Base-by-base conservation (phyloP, 1,140 invertebrate species). In the Leptinotarsa texana region DNA sequence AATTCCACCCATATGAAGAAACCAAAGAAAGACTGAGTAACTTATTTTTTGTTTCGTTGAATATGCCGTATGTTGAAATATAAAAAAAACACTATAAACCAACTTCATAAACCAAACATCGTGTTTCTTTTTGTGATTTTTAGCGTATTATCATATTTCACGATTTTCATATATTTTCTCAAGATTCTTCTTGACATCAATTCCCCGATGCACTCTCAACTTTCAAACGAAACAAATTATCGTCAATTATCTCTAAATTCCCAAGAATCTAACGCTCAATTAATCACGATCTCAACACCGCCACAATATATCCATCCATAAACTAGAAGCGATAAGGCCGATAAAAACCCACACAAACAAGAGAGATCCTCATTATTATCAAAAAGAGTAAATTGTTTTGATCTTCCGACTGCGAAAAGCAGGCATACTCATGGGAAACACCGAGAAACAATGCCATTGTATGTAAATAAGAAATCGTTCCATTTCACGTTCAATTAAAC, bases 271-370 rank as follows among this genome's bases (percentile, higher is more conserved):
- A 17, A 15, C n/a, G 15, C 15, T 17, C n/a, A 57, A 17, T 57
- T 17, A 57, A 57, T 57, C 11, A 57, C n/a, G 51, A n/a, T 57
- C 51, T 42, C 8, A 42, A 42, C 33, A 42, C 15, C n/a, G 51
- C 51, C 13, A 57, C 13, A 57, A 57, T 57, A 17, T 17, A 57
- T 18, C n/a, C 51, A 17, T n/a, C 13, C n/a, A 57, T 57, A 57
- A 57, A 57, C 51, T 42, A 42, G 33, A 42, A 42, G 51, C 51
- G 51, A 57, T 15, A 57, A 57, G 17, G n/a, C 15, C 15, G 51
- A 57, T 57, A 57, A 57, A 17, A 57, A 57, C 51, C 4, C 51
- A 57, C 51, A 57, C n/a, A 57, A 57, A 57, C 51, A 57, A 57
- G 51, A 57, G n/a, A 57, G 51, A 57, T 57, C 51, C n/a, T 8